Evolutionary conservation across 1,140 invertebrate genomes (phyloP).

Genomic region (Heterodera carotae): DNA sequence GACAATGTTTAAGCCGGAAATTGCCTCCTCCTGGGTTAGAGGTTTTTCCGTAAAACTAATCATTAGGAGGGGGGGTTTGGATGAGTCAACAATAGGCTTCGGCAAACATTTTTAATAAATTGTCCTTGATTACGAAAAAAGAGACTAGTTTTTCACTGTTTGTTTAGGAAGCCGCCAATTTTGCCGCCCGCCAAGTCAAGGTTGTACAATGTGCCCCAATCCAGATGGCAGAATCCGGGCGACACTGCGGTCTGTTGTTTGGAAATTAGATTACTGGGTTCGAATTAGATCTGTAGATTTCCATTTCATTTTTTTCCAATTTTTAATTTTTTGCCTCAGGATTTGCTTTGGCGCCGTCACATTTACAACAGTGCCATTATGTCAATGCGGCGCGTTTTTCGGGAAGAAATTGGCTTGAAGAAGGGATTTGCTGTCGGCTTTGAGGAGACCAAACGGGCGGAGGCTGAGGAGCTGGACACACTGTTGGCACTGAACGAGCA

Average conservation of each 20-base stretch:
- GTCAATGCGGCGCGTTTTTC: conserved; percentile 49
- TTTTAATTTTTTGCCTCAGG: conserved; percentile 22
- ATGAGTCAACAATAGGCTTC: too few relatives aligned
- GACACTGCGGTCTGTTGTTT: conserved; percentile 33
- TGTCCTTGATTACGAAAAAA: too few relatives aligned
- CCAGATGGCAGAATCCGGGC: conserved; percentile 42
- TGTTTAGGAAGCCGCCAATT: conserved; percentile 49
- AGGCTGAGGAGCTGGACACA: conserved; percentile 44
- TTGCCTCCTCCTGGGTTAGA: background rate
- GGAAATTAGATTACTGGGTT: background rate
- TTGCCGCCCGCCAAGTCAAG: conserved; percentile 45
- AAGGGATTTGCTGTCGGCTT: conserved; percentile 36
- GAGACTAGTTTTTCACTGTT: background rate
- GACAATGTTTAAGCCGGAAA: background rate
- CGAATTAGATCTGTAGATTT: too few relatives aligned
- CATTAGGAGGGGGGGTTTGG: too few relatives aligned
- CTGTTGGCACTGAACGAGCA: conserved; percentile 45
- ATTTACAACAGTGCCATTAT: conserved; percentile 55
- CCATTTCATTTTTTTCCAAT: too few relatives aligned
- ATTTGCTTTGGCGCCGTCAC: conserved; percentile 53
- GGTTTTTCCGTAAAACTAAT: too few relatives aligned
- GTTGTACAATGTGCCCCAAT: conserved; percentile 38
- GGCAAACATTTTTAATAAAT: too few relatives aligned
- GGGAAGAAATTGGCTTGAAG: conserved; percentile 41
- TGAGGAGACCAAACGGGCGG: conserved; percentile 39